Evolutionary conservation across 2,113 vertebrate species (phyloP), one percentile per base, ranked within the genome.

Genomic region (Nerophis lumbriciformis): DNA sequence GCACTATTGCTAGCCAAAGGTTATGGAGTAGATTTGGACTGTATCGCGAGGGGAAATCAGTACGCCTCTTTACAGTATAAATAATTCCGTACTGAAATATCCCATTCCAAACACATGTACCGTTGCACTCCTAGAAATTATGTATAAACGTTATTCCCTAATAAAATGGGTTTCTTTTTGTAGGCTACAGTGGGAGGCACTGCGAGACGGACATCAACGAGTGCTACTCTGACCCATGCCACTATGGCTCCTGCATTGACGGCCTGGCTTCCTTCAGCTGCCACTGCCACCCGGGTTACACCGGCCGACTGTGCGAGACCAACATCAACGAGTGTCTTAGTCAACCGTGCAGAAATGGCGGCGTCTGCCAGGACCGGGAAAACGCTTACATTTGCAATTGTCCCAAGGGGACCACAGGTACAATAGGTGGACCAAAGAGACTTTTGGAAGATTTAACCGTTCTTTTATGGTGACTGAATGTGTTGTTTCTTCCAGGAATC

Each of bases 251-350:
- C 50, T 98, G 96, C 79, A 87, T 89, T 59, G 95, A 98, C 0
- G 86, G 93, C 42, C 86, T 97, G 0, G 94, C 95, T 12, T 76
- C 93, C 67, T 98, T 94, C 86, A 92, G 90, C 75, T 98, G 96
- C 81, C 76, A 91, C 39, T 98, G 96, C 77, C 83, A 72, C 13
- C 91, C 92, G 0, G 96, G 96, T 28, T 98, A 93, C 88, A 94
- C 90, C 0, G 96, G 96, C 12, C 93, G 91, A 49, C 92, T 92
- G 73, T 98, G 96, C 0, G 94, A 98, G 78, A 92, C 90, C 72
- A 94, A 98, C 86, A 92, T 98, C 79, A 94, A 98, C 0, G 95
- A 98, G 83, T 98, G 96, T 69, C 90, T 93, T 70, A 97, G 95
- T 79, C 93, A 94, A 83, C 96, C 96, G 0, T 97, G 96, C 86